Conservation (phyloP, 2,797 vertebrate genomes). For the Myotis findleyi region DNA sequence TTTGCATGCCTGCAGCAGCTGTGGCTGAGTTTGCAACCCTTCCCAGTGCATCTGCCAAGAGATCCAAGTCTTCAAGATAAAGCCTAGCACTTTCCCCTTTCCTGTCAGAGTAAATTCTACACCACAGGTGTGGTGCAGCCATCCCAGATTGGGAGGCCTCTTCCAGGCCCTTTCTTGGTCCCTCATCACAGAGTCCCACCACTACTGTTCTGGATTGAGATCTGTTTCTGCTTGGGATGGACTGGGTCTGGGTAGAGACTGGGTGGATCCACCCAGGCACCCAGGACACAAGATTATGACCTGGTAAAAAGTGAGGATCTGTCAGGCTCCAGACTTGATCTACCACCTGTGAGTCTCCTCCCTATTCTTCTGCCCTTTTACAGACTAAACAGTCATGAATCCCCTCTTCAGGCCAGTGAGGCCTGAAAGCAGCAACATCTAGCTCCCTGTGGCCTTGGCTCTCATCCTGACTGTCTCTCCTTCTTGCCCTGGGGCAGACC, state of each 20-base stretch:
- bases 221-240: not conserved
- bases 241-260: not conserved
- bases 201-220: not conserved
- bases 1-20: not conserved
- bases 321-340: not conserved
- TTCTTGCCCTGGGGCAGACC: not conserved
- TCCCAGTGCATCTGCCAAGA: not conserved
- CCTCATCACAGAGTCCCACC: not conserved
- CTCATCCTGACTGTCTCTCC: not conserved
- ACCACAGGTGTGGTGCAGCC: not conserved
- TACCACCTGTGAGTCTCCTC: fast-evolving
- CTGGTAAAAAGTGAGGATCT: not conserved
- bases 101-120: not conserved
- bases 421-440: not conserved
- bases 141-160: not conserved
- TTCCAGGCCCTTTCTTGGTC: not conserved
- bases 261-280: fast-evolving
- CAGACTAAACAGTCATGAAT: not conserved
- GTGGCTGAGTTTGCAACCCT: not conserved
- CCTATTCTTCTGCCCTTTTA: not conserved
- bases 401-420: not conserved
- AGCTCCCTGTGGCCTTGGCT: not conserved
- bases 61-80: not conserved
- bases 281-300: not conserved
- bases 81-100: not conserved